phyloP scores from a whole-genome alignment of 2,797 vertebrate species.

The Lacerta viridis region DNA sequence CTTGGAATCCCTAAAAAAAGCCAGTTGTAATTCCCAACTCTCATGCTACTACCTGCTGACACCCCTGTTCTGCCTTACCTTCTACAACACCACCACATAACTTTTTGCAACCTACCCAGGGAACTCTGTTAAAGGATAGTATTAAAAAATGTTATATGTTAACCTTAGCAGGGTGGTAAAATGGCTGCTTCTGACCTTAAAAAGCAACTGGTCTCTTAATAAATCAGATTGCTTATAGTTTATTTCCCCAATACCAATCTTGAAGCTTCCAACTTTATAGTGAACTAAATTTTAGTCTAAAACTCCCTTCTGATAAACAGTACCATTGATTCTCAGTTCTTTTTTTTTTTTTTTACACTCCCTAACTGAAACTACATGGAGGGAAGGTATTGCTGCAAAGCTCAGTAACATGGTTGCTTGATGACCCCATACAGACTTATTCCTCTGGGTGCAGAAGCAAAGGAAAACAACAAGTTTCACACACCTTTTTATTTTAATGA shows the following conservation, averaged over 20 bases:
- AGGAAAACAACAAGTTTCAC: constrained; percentile 31
- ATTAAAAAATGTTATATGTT: too few relatives aligned
- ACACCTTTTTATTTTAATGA: constrained; percentile 76
- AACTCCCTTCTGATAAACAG: neutral
- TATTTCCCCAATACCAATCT: neutral
- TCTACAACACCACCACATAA: too few relatives aligned
- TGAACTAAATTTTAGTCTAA: neutral
- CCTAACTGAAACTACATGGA: neutral
- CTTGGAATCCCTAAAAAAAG: too few relatives aligned
- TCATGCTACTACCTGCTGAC: neutral
- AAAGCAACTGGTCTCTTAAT: neutral
- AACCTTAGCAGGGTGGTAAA: too few relatives aligned
- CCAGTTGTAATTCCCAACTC: neutral
- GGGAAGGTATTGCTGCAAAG: neutral
- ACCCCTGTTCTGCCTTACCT: neutral
- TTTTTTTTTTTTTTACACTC: neutral
- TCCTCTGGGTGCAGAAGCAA: neutral
- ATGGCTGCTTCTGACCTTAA: neutral
- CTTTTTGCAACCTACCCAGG: too few relatives aligned
- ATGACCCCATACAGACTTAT: neutral
- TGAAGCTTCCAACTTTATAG: neutral
- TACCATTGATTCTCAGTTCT: neutral
- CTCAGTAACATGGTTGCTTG: neutral
- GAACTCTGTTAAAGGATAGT: too few relatives aligned
- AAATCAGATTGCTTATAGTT: neutral